These are phyloP conservation scores for Epinephelus awoara DNA, from an alignment of 2,797 vertebrate genomes.

Conservation along the genomic window DNA sequence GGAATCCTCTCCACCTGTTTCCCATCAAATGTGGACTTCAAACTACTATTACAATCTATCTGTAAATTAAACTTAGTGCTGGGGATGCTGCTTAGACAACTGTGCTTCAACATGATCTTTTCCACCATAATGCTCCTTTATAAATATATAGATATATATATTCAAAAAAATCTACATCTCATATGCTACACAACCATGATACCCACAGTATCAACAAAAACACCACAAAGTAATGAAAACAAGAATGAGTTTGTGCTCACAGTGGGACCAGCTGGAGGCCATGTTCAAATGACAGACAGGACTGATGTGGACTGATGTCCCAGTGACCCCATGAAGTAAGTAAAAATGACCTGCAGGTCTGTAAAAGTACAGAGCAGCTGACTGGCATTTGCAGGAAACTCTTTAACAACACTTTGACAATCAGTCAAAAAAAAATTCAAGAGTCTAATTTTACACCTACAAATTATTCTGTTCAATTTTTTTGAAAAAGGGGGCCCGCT, in stretches of 20 bases:
- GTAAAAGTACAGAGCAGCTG: constrained; percentile 15
- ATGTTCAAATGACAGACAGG: constrained; percentile 18
- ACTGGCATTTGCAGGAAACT: constrained; percentile 18
- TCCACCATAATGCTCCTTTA: constrained; percentile 26
- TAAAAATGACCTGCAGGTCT: neutral
- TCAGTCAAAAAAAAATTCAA: constrained; percentile 14
- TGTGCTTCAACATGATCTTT: constrained; percentile 18
- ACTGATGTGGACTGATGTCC: neutral
- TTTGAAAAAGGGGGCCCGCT: constrained; percentile 23
- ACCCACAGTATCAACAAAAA: constrained; percentile 49
- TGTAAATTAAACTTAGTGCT: neutral
- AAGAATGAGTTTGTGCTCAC: constrained; percentile 21
- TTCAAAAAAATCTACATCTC: constrained; percentile 47
- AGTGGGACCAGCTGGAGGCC: constrained; percentile 6
- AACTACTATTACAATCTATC: neutral
- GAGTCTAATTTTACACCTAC: constrained; percentile 26
- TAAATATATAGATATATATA: constrained; percentile 34
- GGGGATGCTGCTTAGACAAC: neutral
- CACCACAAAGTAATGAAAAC: constrained; percentile 31
- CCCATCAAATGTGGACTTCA: constrained; percentile 25
- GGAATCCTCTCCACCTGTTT: constrained; percentile 48
- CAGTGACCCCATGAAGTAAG: neutral
- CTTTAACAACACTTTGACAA: constrained; percentile 16
- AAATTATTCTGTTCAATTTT: constrained; percentile 25
- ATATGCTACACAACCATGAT: constrained; percentile 57